A percentile compares a stretch with the other conserved stretches of the same genome.
These are phyloP conservation scores for Mormoops blainvillei DNA, from an alignment of 2,113 vertebrate genomes.

Conservation along the genomic window DNA sequence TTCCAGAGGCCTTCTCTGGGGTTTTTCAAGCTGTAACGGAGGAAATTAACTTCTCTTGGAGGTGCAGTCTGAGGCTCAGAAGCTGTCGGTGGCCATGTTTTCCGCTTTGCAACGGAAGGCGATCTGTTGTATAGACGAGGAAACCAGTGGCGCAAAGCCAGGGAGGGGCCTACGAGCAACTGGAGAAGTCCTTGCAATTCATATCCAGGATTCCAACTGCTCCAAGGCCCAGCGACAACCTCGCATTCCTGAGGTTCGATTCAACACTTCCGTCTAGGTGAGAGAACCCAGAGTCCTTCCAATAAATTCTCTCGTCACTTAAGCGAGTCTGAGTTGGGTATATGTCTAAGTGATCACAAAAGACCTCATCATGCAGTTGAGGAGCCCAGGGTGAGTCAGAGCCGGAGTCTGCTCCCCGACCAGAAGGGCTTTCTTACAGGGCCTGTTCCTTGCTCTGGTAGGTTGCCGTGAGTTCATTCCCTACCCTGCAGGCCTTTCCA, in stretches of 20 bases:
- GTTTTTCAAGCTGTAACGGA: background rate
- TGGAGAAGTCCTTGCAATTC: background rate
- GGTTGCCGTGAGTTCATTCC: background rate
- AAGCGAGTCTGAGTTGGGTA: background rate
- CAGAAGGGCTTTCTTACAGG: background rate
- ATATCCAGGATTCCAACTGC: background rate
- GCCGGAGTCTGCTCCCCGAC: background rate
- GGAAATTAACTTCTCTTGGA: background rate
- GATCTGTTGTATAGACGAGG: background rate
- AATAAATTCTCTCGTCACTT: background rate
- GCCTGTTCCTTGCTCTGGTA: background rate
- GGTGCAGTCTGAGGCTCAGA: background rate
- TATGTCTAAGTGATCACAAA: background rate
- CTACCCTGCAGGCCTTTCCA: background rate
- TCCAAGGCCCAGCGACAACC: background rate
- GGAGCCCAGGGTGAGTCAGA: background rate
- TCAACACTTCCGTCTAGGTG: background rate
- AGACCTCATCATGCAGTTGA: background rate
- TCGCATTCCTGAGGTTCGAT: background rate
- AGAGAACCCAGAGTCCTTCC: background rate
- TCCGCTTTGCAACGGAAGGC: background rate
- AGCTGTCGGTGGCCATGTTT: background rate
- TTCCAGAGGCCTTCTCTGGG: background rate
- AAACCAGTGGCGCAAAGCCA: background rate
- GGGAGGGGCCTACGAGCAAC: background rate